Base-by-base conservation (phyloP, 2,797 vertebrate species). In the Cichlasoma orientale region DNA sequence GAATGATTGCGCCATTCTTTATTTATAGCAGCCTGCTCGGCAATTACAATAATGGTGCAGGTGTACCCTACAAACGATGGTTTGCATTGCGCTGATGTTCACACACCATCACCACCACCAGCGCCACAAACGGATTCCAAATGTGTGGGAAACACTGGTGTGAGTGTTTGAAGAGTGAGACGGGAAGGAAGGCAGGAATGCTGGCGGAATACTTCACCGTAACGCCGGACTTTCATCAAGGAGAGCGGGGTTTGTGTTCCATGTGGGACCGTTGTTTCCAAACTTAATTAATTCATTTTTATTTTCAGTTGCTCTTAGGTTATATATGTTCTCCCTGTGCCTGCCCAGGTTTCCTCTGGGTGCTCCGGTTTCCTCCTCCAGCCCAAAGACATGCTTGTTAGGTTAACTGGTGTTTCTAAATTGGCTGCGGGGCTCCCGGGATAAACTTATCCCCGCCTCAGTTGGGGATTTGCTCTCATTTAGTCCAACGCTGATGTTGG, bases 341-440 rank as follows among this genome's bases (percentile, higher is more conserved):
- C 2, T 66, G 38, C 38, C 38, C 27, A 23, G 29, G 29, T 58
- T 58, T n/a, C 29, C 56, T 7, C 19, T 36, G 56, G 61, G 61
- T 50, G 41, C 23, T 50, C 41, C 41, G 19, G 16, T 50, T 68
- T 68, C 18, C 25, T 68, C 44, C 50, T 50, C 5, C 18, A 68
- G 63, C 31, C 41, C 44, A 50, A 50, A 68, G 44, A 50, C 63
- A n/a, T 50, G 63, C 25, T 50, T 50, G 18, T 68, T 50, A 50
- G 44, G 63, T n/a, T 50, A 68, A 50, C 44, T 68, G 44, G 63
- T 50, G 61, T n/a, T 50, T 68, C 25, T 68, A 68, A 68, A 50
- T n/a, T 31, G 63, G 41, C 25, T 1, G 23, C 29, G 1, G 2
- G 61, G 29, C 61, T 50, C 25, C 25, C 29, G 61, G 61, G 41